Percentiles rank a stretch among this genome's conserved stretches.
Conservation (phyloP, 1,140 invertebrate genomes). For the Drosophila insularis region DNA sequence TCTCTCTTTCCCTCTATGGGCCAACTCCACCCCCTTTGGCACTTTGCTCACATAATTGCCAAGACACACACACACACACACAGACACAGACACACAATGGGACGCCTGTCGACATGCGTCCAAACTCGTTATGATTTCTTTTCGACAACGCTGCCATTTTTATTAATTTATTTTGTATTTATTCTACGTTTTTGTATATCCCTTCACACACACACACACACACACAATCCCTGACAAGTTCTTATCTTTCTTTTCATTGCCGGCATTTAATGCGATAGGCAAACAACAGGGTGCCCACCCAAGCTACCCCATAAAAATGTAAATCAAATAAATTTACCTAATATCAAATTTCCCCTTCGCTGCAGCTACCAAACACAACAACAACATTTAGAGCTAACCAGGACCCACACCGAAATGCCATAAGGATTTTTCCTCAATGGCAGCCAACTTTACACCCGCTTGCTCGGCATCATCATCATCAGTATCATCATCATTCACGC, state of each 20-base stretch:
- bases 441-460: conserved; percentile 25
- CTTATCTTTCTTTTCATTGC: conserved; percentile 70
- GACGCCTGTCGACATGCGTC: conserved; percentile 43
- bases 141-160: conserved; percentile 55
- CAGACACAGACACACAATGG: background rate
- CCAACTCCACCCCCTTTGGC: conserved; percentile 6
- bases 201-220: background rate
- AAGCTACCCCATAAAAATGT: conserved; percentile 77
- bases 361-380: conserved; percentile 50
- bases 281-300: conserved; percentile 46
- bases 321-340: conserved; percentile 81
- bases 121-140: conserved; percentile 64
- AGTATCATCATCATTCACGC: conserved; percentile 73
- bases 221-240: conserved; percentile 54
- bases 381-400: conserved; percentile 13
- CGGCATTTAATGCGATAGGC: conserved; percentile 74
- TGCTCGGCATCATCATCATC: conserved; percentile 6
- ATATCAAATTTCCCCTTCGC: conserved; percentile 77
- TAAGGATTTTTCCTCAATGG: conserved; percentile 18
- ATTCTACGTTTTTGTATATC: conserved; percentile 38
- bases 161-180: conserved; percentile 78
- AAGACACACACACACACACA: conserved; percentile 27
- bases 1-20: conserved; percentile 4
- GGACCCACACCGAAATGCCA: background rate
- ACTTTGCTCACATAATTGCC: conserved; percentile 53